These are phyloP conservation scores for Brevimyrus niger DNA, from an alignment of 2,113 vertebrate species.

Conservation along the genomic window DNA sequence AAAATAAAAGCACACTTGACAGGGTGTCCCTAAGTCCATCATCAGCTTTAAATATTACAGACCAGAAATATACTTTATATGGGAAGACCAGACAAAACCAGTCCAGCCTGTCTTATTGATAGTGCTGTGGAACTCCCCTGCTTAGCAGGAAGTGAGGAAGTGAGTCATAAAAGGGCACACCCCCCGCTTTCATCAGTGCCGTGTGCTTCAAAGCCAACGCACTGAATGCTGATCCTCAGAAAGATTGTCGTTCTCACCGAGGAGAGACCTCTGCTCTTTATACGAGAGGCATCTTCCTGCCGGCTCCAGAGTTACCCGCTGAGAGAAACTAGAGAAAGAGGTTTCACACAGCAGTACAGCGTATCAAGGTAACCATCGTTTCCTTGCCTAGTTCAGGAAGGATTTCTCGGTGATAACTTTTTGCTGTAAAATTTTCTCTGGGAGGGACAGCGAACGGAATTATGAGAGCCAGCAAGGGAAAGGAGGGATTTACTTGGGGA, in stretches of 20 bases:
- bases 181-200: neutral
- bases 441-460: neutral
- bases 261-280: too few relatives aligned
- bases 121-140: neutral
- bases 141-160: conserved; percentile 7
- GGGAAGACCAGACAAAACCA: neutral
- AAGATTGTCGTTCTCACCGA: neutral
- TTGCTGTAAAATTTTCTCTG: neutral
- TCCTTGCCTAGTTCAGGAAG: neutral
- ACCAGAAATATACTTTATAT: neutral
- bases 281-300: neutral
- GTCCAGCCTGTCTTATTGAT: neutral
- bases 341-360: neutral
- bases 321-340: neutral
- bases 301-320: neutral
- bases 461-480: neutral
- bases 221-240: neutral
- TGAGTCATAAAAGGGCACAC: neutral
- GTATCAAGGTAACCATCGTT: neutral
- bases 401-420: neutral
- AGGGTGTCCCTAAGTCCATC: too few relatives aligned
- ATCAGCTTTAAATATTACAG: neutral
- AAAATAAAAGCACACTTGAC: neutral
- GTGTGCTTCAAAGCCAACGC: neutral
- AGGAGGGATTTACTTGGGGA: neutral